phyloP scores from a whole-genome alignment of 2,888 invertebrate species.

The Trachelus troglodyta region DNA sequence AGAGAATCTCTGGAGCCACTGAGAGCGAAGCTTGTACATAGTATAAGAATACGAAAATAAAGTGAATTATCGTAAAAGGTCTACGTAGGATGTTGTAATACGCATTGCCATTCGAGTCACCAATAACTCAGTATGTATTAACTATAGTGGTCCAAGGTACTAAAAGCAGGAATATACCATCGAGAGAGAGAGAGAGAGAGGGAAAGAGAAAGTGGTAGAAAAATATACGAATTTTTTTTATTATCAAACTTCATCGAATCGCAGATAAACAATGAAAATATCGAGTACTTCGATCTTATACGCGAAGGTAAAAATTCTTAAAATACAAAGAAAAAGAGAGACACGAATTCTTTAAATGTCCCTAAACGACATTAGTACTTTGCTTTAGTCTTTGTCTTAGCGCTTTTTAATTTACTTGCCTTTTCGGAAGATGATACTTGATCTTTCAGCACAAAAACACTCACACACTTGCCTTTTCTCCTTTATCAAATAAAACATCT shows the following conservation, averaged over 20 bases:
- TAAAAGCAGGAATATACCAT: conserved; percentile 2
- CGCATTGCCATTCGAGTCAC: conserved; percentile 6
- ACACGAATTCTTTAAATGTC: neutral
- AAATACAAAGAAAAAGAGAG: neutral
- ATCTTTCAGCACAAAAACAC: neutral
- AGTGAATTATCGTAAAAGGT: conserved; percentile 15
- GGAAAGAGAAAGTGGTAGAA: neutral
- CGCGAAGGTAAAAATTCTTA: neutral
- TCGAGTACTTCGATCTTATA: neutral
- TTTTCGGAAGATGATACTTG: neutral
- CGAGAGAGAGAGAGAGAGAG: neutral
- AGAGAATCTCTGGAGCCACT: conserved; percentile 13
- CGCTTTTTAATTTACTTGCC: neutral
- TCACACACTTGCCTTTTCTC: neutral
- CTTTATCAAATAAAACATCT: neutral
- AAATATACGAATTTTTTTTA: neutral
- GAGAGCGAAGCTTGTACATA: conserved; percentile 17
- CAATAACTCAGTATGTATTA: neutral
- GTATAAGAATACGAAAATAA: conserved; percentile 12
- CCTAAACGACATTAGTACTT: neutral
- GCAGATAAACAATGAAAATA: neutral
- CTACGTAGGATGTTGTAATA: conserved; percentile 12
- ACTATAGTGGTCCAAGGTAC: conserved; percentile 15
- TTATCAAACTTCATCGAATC: neutral
- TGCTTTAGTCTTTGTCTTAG: neutral